Conservation (phyloP, 2,113 vertebrate genomes). For the Dipodomys ordii region DNA sequence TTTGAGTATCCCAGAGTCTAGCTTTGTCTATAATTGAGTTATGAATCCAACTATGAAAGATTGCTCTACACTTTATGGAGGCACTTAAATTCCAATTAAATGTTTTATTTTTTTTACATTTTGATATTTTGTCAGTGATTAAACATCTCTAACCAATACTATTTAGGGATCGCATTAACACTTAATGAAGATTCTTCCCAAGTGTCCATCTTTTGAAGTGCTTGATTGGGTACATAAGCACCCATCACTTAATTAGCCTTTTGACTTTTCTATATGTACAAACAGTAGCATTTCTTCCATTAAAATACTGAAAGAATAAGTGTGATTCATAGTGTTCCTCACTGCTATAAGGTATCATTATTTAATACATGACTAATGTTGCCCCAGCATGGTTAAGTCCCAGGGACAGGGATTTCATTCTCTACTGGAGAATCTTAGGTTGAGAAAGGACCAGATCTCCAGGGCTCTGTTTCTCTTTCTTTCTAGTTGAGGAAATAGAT, state of each 20-base stretch:
- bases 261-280: not conserved
- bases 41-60: not conserved
- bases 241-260: not conserved
- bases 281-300: slow-evolving; percentile 28
- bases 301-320: slow-evolving; percentile 51
- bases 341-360: not conserved
- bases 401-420: not conserved
- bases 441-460: not conserved
- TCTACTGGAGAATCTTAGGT: not conserved
- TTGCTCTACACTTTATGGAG: not conserved
- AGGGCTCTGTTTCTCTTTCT: not conserved
- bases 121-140: slow-evolving; percentile 25
- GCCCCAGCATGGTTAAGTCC: not conserved
- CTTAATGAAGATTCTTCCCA: not conserved
- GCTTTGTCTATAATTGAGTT: slow-evolving; percentile 27
- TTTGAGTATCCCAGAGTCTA: not conserved
- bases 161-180: not conserved
- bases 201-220: not conserved
- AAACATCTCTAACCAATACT: not conserved
- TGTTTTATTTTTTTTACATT: not conserved
- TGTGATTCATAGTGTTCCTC: slow-evolving; percentile 28
- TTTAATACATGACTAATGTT: not conserved
- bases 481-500: not conserved
- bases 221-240: not conserved
- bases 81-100: slow-evolving; percentile 61